phyloP scores from a whole-genome alignment of 2,113 vertebrate species.

The Willisornis vidua region DNA sequence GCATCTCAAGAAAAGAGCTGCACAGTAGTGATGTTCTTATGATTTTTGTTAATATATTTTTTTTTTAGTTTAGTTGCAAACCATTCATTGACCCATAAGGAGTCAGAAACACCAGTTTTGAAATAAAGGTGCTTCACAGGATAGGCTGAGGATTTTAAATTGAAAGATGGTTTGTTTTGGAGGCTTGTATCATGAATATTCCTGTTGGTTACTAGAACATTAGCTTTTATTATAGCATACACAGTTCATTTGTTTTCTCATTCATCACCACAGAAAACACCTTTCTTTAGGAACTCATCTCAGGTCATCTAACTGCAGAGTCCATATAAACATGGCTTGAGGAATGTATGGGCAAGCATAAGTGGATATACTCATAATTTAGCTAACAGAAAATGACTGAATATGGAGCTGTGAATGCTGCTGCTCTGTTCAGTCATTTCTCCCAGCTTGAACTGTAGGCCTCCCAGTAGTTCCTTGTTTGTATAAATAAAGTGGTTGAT shows the following conservation, averaged over 20 bases:
- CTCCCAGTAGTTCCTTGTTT: not conserved
- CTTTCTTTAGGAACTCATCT: not conserved
- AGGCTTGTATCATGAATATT: not conserved
- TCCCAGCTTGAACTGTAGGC: not conserved
- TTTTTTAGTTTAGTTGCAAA: not conserved
- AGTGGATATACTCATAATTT: not conserved
- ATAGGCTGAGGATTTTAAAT: not conserved
- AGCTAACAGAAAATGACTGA: not conserved
- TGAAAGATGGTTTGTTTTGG: not conserved
- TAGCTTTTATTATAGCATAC: not conserved
- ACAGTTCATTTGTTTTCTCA: not conserved
- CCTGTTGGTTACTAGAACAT: not conserved
- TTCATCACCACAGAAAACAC: not conserved
- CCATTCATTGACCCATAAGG: not conserved
- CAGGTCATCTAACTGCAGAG: not conserved
- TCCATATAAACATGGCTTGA: not conserved
- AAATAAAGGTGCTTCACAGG: not conserved
- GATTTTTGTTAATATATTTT: not conserved
- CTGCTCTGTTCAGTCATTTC: not conserved
- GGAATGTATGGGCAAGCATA: not conserved
- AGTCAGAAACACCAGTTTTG: not conserved
- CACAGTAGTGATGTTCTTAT: not conserved
- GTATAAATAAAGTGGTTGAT: not conserved
- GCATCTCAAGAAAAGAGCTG: not conserved
- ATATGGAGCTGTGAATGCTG: not conserved